Evolutionary conservation across 92 coral and sea anemone genomes (phyloP).

Genomic region (Palythoa caribaeorum): DNA sequence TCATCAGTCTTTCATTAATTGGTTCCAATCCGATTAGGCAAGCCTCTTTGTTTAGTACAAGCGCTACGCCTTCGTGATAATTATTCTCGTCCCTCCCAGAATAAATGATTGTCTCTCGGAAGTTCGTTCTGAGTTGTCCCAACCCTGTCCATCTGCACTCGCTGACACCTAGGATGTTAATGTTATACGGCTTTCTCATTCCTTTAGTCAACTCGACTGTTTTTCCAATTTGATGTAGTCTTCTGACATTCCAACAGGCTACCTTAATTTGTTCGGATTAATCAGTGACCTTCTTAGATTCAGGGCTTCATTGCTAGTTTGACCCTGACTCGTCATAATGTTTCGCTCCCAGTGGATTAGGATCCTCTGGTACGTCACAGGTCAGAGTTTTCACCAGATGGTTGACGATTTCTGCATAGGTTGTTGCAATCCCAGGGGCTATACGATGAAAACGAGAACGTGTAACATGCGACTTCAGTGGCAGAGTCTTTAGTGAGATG

Average conservation of each 20-base stretch:
- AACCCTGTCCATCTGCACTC: slow-evolving; percentile 21
- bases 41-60: background rate
- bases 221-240: background rate
- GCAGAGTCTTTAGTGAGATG: too few relatives aligned
- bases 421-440: background rate
- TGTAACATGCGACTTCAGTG: too few relatives aligned
- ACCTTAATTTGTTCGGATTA: slow-evolving; percentile 1
- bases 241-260: slow-evolving; percentile 2
- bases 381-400: background rate
- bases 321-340: too few relatives aligned
- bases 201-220: background rate
- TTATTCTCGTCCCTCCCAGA: background rate
- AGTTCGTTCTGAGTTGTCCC: background rate
- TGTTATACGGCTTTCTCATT: background rate
- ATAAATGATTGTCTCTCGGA: background rate
- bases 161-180: background rate
- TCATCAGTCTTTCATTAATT: too few relatives aligned
- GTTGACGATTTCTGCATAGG: background rate
- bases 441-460: too few relatives aligned
- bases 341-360: background rate
- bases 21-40: too few relatives aligned
- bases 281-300: background rate
- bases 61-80: background rate
- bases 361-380: background rate
- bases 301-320: too few relatives aligned